These are phyloP conservation scores for Ptychodera flava DNA, from an alignment of 35 echinoderm and acorn worm species.

Conservation along the genomic window DNA sequence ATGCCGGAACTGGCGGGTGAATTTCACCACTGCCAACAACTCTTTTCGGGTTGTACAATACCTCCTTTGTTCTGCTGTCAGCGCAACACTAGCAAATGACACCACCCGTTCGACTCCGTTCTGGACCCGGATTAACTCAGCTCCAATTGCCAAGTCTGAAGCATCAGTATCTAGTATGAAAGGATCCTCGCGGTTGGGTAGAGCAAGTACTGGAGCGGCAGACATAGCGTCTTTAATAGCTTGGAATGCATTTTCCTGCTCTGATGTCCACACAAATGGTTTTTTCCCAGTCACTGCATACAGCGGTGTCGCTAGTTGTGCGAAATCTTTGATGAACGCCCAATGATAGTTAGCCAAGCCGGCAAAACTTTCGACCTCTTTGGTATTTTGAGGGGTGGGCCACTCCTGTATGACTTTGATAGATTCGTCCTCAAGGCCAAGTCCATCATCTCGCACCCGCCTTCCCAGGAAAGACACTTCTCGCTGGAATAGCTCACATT, in stretches of 20 bases:
- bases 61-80: slow-evolving; percentile 20
- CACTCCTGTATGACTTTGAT: slow-evolving; percentile 5
- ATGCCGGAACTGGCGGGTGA: slow-evolving; percentile 45
- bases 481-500: slow-evolving; percentile 23
- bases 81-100: slow-evolving; percentile 17
- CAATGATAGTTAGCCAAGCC: slow-evolving; percentile 34
- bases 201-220: slow-evolving; percentile 16
- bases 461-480: neutral
- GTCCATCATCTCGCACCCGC: neutral
- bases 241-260: slow-evolving; percentile 12
- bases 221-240: neutral
- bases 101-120: slow-evolving; percentile 29
- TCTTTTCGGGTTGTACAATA: slow-evolving; percentile 40
- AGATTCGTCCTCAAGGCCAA: neutral
- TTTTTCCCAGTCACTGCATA: slow-evolving; percentile 23
- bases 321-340: slow-evolving; percentile 20
- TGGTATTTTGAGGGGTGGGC: slow-evolving; percentile 1
- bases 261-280: slow-evolving; percentile 17
- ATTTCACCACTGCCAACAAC: slow-evolving; percentile 28
- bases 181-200: neutral
- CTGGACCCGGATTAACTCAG: slow-evolving; percentile 37
- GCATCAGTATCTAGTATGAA: slow-evolving; percentile 54
- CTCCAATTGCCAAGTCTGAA: slow-evolving; percentile 31
- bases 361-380: slow-evolving; percentile 19
- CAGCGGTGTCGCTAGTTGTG: slow-evolving; percentile 17